These are phyloP conservation scores for Poicephalus meyeri DNA, from an alignment of 2,113 vertebrate genomes.

Conservation along the genomic window DNA sequence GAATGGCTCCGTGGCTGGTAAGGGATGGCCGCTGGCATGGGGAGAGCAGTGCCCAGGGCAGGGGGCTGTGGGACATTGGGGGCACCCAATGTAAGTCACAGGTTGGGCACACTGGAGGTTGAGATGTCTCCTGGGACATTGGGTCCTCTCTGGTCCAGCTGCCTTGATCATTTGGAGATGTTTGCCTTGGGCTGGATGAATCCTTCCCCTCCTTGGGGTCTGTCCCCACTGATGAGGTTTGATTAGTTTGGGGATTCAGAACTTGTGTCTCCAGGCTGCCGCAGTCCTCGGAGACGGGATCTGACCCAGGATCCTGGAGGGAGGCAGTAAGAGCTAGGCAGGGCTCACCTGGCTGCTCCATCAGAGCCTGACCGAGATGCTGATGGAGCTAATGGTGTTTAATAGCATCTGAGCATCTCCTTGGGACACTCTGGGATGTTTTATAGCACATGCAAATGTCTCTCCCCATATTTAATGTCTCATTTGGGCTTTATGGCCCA, in stretches of 20 bases:
- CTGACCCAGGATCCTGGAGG: neutral
- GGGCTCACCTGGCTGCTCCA: neutral
- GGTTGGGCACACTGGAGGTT: neutral
- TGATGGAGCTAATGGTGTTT: neutral
- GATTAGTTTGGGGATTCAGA: neutral
- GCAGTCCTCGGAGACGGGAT: neutral
- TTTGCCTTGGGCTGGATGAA: neutral
- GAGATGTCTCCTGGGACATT: neutral
- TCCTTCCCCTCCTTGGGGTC: accelerated
- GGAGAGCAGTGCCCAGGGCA: no score
- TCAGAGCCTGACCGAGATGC: accelerated
- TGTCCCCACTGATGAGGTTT: neutral
- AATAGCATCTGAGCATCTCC: neutral
- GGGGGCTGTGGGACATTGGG: neutral
- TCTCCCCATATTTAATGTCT: neutral
- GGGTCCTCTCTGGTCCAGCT: neutral
- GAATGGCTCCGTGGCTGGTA: constrained; percentile 86
- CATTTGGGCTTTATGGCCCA: neutral
- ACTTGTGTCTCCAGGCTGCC: neutral
- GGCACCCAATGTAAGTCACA: neutral
- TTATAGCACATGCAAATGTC: neutral
- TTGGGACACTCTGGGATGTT: neutral
- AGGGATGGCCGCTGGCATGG: neutral
- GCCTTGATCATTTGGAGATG: accelerated
- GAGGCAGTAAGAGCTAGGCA: neutral